These are phyloP conservation scores for Crenichthys baileyi DNA, from an alignment of 2,797 vertebrate genomes.

Conservation along the genomic window DNA sequence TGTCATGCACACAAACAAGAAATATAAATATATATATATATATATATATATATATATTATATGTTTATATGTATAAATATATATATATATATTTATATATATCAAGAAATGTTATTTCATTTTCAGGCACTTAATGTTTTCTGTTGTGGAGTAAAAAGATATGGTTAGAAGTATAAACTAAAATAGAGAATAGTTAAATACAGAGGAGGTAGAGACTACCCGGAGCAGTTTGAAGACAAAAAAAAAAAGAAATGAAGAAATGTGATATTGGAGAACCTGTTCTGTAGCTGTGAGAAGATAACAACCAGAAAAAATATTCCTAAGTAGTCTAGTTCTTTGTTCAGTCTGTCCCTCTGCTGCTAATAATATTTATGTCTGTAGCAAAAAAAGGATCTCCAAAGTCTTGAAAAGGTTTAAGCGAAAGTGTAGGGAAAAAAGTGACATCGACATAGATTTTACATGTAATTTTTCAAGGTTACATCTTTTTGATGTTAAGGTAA, in stretches of 20 bases:
- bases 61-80: neutral
- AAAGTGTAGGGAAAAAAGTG: neutral
- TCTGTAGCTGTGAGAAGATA: neutral
- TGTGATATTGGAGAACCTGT: neutral
- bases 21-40: no score
- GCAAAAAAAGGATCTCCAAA: neutral
- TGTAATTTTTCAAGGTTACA: neutral
- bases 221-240: neutral
- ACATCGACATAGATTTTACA: neutral
- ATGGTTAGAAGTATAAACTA: neutral
- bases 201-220: neutral
- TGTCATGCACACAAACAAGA: slow-evolving; percentile 28
- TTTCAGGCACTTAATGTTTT: neutral
- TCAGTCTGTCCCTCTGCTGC: neutral
- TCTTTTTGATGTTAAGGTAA: neutral
- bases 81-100: neutral
- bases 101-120: neutral
- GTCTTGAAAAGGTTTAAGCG: neutral
- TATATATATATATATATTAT: no score
- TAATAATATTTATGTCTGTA: neutral
- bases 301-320: neutral
- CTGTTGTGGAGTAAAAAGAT: neutral
- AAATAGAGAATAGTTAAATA: neutral
- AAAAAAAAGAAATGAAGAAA: neutral
- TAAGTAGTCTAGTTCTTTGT: neutral